These are phyloP conservation scores for Falcunculus frontatus DNA, from an alignment of 2,113 vertebrate genomes.

Conservation along the genomic window DNA sequence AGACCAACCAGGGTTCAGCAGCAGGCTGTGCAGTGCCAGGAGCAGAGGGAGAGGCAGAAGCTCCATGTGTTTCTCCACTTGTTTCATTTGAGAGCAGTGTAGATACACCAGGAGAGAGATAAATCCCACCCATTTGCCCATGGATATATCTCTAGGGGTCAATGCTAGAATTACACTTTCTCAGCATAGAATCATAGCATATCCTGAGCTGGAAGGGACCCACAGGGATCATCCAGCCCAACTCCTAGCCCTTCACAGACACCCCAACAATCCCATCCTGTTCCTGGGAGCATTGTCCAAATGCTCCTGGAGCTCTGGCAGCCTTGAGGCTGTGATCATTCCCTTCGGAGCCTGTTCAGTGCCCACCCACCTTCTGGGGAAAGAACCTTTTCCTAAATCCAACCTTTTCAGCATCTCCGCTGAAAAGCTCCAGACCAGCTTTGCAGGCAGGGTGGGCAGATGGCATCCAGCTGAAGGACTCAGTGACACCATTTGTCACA, in stretches of 20 bases:
- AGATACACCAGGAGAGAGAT: accelerated
- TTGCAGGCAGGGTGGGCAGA: not conserved
- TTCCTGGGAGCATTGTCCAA: not conserved
- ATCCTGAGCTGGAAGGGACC: not conserved
- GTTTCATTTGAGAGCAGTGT: not conserved
- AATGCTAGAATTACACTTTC: not conserved
- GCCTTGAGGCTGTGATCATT: not conserved
- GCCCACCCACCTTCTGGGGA: too few relatives aligned
- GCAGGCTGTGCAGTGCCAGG: not conserved
- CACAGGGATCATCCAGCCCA: not conserved
- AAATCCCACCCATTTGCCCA: not conserved
- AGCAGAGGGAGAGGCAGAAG: not conserved
- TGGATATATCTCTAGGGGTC: not conserved
- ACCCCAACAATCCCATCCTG: not conserved
- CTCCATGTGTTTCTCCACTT: accelerated
- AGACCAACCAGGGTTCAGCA: not conserved
- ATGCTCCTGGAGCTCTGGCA: not conserved
- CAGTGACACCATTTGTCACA: not conserved
- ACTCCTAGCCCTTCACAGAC: not conserved
- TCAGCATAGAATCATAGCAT: not conserved
- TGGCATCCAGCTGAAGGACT: conserved; percentile 6
- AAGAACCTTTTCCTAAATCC: not conserved
- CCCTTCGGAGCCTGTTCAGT: not conserved
- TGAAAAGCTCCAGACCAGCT: not conserved
- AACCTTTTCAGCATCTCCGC: not conserved